Evolutionary conservation across 2,113 vertebrate genomes (phyloP), one percentile per base, ranked within the genome.

Genomic region (Seriola aureovittata): DNA sequence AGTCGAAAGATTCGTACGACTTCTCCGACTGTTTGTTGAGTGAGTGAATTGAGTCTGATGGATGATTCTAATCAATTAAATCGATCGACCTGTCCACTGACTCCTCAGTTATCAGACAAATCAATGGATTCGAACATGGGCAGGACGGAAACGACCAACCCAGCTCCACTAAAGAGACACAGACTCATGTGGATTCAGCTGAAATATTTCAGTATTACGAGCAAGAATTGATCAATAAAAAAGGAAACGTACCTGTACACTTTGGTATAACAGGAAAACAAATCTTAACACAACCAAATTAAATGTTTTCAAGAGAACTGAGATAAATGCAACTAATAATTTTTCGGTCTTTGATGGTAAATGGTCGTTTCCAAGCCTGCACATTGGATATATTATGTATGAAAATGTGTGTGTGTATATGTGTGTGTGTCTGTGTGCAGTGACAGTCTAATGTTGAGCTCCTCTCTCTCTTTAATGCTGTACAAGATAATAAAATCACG

Each of bases 401-500:
- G 25, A 8, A 36, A 16, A 10, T 65, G 76, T 44, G 67, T 59
- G 42, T 62, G 36, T 14, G 17, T 48, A 38, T 10, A n/a, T n/a
- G 32, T 73, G 55, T 63, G 70, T 76, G 63, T 70, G 52, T 62
- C 13, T 62, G n/a, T 68, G 40, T 72, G 76, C n/a, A 5, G 58
- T 64, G 19, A 32, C 29, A 3, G 34, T 71, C n/a, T 34, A n/a
- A 52, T 0, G 40, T 44, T 48, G 67, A 85, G 63, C 58, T 80
- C 60, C 32, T 66, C 17, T 60, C 55, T 66, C 69, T 79, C 71
- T 74, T 63, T 23, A 66, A 52, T 12, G 11, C 86, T 80, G 87
- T 88, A 89, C 81, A 89, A 84, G 78, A 62, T 74, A 21, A 70
- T 75, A 74, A 82, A 57, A 66, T 63, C 4, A 16, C 50, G 55